Evolutionary conservation across 2,888 invertebrate species (phyloP), one percentile per base, ranked within the genome.

Genomic region (Cantharis rufa): DNA sequence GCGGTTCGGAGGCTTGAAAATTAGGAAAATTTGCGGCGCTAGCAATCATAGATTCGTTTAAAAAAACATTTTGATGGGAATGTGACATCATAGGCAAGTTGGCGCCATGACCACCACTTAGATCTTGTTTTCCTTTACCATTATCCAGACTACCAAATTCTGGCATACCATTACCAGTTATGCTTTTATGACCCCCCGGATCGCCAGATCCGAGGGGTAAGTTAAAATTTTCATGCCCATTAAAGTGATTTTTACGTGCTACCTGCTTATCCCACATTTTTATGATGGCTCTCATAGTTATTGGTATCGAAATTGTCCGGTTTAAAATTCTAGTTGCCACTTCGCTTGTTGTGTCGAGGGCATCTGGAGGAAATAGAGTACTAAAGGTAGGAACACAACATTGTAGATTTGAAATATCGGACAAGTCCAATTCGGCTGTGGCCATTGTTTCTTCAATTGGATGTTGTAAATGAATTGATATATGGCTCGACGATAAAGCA

Each of bases 391-490:
- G 94, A 1, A 98, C 92, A 32, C 92, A 90, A 83, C 97, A 97
- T 71, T 93, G 92, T 0, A 96, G 91, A 79, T 93, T 93, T 0
- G 94, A 93, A 15, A 95, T 92, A 84, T 97, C 96, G 7, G 92
- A 90, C 72, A 98, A 89, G 87, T 97, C 94, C 79, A 98, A 91
- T 86, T 98, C 98, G 13, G 96, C 95, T 0, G 98, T 97, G 0
- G 97, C 96, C 93, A 98, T 94, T 78, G 95, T 94, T 87, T 97
- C 97, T 85, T 97, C 96, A 16, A 94, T 89, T 0, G 98, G 98
- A 89, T 98, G 97, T 86, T 98, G 97, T 85, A 98, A 92, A 10
- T 96, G 94, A 16, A 98, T 93, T 10, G 95, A 95, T 80, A 98
- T 92, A 87, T 96, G 96, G 79, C 95, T 95, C 90, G 96, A 94